Base-by-base conservation (phyloP, 1,140 invertebrate genomes). In the Aphis gossypii region DNA sequence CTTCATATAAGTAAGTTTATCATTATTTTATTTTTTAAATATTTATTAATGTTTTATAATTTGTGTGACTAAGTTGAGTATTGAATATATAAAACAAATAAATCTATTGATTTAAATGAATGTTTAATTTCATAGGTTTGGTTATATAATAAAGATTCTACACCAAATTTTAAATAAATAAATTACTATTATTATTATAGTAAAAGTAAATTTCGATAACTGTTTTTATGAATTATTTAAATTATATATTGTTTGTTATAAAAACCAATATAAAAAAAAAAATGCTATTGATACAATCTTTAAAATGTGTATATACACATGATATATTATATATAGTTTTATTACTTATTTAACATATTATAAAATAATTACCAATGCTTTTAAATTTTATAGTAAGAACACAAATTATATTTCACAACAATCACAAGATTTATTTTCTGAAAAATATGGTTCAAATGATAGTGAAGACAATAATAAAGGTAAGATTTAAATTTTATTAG, bases 381-480 rank as follows among this genome's bases (percentile, higher is more conserved):
- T 51, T 44, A n/a, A 7, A 60, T n/a, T 92, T 82, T 92, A 21
- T 54, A 93, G 92, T 5, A 54, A 23, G 1, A 93, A 56, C 86
- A 44, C 82, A 54, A 54, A 54, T 30, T 54, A 30, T 44, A 25
- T 9, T 84, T 84, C 92, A 84, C 82, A 93, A 54, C 46, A 93
- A 54, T 93, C 92, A 2, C 92, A 93, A 86, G 92, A 93, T 54
- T 84, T 93, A 44, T 93, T 93, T 93, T 86, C 92, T 21, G 82
- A 93, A 56, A 93, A 93, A 56, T 86, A 93, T 44, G 41, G 20
- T 84, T 14, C 82, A 41, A 54, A 83, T 60, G 54, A 92, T 84
- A 46, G 20, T 54, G 82, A 23, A 51, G 21, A 35, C 21, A 86
- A 86, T 56, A 56, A 41, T 56, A 83, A 54, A 84, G 92, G 92